These are phyloP conservation scores for Lepas anatifera DNA, from an alignment of 2,888 invertebrate species.

Conservation along the genomic window DNA sequence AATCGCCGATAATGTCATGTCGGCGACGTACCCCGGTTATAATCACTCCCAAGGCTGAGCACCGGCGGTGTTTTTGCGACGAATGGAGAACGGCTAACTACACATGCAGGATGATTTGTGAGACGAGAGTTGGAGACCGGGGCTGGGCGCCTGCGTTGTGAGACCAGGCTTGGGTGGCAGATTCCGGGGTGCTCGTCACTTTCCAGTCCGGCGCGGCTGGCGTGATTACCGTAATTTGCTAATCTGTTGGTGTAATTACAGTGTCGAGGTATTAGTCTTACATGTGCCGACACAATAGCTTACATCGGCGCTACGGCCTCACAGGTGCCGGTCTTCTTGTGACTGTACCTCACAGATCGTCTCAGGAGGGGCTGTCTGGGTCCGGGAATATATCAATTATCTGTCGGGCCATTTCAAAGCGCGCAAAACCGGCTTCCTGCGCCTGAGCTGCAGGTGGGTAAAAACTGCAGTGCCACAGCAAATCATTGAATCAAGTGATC, in stretches of 20 bases:
- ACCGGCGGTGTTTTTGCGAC: background rate
- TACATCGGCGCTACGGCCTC: background rate
- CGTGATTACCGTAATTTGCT: slow-evolving; percentile 8
- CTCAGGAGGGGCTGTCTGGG: no score
- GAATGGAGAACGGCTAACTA: background rate
- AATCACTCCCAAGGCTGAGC: background rate
- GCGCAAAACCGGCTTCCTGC: no score
- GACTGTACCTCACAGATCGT: no score
- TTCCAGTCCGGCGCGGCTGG: background rate
- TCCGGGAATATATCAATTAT: background rate
- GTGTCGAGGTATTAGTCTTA: slow-evolving; percentile 2
- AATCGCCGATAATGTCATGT: slow-evolving; percentile 6
- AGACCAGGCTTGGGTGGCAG: no score
- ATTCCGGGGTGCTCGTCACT: background rate
- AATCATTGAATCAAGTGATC: no score
- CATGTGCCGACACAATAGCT: background rate
- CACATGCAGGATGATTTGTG: background rate
- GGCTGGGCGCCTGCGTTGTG: no score
- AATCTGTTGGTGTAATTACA: slow-evolving; percentile 4
- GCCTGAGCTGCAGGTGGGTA: no score
- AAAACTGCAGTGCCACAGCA: no score
- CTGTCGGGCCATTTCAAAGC: background rate
- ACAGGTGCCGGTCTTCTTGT: no score
- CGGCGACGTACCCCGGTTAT: background rate
- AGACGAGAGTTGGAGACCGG: no score